Evolutionary conservation across 1,140 invertebrate genomes (phyloP), one percentile per base, ranked within the genome.

Genomic region (Pseudomyrmex concolor): DNA sequence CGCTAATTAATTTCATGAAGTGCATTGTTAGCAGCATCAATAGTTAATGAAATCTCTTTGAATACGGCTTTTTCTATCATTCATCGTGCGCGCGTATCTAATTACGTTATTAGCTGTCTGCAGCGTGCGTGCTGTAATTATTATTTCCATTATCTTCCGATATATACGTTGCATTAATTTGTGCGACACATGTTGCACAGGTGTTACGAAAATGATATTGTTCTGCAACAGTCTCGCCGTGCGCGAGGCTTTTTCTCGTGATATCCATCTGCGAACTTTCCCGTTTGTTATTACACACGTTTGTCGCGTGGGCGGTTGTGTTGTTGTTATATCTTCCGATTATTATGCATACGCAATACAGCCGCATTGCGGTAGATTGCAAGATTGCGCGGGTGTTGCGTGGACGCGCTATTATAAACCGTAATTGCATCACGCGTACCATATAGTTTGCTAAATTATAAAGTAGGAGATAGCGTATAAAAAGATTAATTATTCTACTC

Each of bases 311-410:
- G 76, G 64, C 51, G 51, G 64, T 59, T 78, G 25, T 78, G 57
- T 70, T 78, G 34, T 34, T 34, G 34, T 34, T 34, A 34, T 78
- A 70, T 48, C 19, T 66, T n/a, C 15, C 76, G 54, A 80, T 80
- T 80, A 80, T 71, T 70, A 71, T 71, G 76, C 43, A 78, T 70
- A 70, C 59, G 64, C 76, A 59, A 78, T 45, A 54, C 22, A 50
- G n/a, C 34, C 76, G 51, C 48, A 71, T 70, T 70, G 43, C 54
- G 48, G 64, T 66, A 43, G 43, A 70, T 78, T 78, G 64, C 76
- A 60, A 50, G 64, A 78, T 59, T 34, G 34, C 34, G 34, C 34
- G 34, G 34, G 34, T 54, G 19, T 77, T 77, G 74, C 74, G 51
- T 68, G 74, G 63, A 68, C 17, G 64, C 50, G 51, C 7, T 59